These are phyloP conservation scores for Scyliorhinus canicula DNA, from an alignment of 2,797 vertebrate genomes.

Conservation along the genomic window DNA sequence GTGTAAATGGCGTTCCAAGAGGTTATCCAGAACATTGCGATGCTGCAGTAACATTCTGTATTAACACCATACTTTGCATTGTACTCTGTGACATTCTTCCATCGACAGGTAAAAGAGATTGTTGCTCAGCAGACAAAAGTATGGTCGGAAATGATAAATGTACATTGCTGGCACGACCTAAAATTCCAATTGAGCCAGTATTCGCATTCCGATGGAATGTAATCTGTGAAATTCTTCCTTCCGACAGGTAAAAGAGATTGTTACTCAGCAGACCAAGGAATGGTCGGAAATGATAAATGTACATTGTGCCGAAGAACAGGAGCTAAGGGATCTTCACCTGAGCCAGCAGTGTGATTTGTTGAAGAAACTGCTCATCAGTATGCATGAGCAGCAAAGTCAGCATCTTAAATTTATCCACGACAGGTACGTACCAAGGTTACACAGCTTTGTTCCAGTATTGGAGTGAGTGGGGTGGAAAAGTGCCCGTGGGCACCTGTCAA, in stretches of 20 bases:
- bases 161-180: too few relatives aligned
- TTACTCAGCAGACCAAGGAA: slow-evolving; percentile 93
- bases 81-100: too few relatives aligned
- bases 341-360: slow-evolving; percentile 89
- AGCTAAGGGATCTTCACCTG: slow-evolving; percentile 79
- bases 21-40: not conserved
- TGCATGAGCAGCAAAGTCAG: slow-evolving; percentile 86
- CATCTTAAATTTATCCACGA: slow-evolving; percentile 92
- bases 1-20: not conserved
- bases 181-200: not conserved
- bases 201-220: not conserved
- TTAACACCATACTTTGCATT: too few relatives aligned
- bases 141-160: too few relatives aligned
- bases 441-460: not conserved
- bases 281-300: slow-evolving; percentile 92
- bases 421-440: slow-evolving; percentile 59
- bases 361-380: slow-evolving; percentile 73
- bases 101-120: too few relatives aligned
- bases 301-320: slow-evolving; percentile 84
- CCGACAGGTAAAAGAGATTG: slow-evolving; percentile 85
- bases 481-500: not conserved
- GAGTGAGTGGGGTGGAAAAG: not conserved
- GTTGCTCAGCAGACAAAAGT: too few relatives aligned
- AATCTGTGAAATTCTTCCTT: slow-evolving; percentile 24
- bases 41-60: not conserved